Percentiles rank a stretch among this genome's conserved stretches.
Evolutionary conservation across 2,888 invertebrate species (phyloP).

Genomic region (Hypolimnas misippus): DNA sequence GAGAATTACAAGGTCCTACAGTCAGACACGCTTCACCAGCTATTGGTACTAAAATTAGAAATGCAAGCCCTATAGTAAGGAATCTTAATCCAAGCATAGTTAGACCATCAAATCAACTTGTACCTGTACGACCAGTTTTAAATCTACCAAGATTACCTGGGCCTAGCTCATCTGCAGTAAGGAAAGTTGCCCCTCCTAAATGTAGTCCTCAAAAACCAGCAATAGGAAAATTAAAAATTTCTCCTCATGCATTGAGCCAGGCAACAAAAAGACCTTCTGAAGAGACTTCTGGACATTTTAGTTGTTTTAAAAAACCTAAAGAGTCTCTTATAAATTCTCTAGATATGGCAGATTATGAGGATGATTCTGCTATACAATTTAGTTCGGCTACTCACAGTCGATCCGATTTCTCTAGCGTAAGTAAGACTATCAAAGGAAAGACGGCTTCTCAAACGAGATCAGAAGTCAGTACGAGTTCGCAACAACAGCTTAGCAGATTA

Average conservation of each 20-base stretch:
- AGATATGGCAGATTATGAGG: constrained; percentile 52
- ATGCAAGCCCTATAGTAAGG: constrained; percentile 47
- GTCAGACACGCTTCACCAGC: constrained; percentile 59
- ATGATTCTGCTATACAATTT: constrained; percentile 55
- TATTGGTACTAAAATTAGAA: constrained; percentile 54
- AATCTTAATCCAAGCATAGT: constrained; percentile 45
- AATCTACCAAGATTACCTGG: constrained; percentile 51
- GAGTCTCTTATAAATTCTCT: constrained; percentile 63
- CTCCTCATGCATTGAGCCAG: constrained; percentile 56
- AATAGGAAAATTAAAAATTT: constrained; percentile 62
- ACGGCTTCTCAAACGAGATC: constrained; percentile 67
- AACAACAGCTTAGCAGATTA: constrained; percentile 66
- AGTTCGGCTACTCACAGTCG: constrained; percentile 59
- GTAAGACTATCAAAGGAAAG: constrained; percentile 64
- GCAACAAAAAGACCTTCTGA: constrained; percentile 57
- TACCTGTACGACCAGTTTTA: constrained; percentile 53
- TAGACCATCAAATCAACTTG: constrained; percentile 56
- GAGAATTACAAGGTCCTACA: constrained; percentile 58
- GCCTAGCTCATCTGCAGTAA: constrained; percentile 54
- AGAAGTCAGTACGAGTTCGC: constrained; percentile 60
- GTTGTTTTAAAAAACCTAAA: constrained; percentile 75
- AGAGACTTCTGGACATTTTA: constrained; percentile 60
- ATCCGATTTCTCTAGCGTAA: constrained; percentile 61
- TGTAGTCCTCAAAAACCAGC: constrained; percentile 44
- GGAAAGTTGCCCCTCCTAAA: constrained; percentile 50